These are phyloP conservation scores for Xerus rutilus DNA, from an alignment of 2,797 vertebrate genomes.

Conservation along the genomic window DNA sequence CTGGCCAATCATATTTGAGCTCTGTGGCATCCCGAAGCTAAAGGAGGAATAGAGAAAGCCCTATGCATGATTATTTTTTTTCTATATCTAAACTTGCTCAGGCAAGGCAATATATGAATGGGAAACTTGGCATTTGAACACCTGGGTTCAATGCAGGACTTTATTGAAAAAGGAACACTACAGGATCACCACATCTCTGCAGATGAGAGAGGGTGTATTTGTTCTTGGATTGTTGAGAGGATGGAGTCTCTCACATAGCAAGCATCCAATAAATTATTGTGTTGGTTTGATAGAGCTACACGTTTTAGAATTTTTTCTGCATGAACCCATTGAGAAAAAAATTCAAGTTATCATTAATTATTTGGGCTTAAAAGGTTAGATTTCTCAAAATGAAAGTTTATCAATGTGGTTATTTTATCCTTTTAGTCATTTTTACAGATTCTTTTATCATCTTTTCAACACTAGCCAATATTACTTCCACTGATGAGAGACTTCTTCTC, in stretches of 20 bases:
- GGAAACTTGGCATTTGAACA: background rate
- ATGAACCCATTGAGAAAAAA: slow-evolving; percentile 8
- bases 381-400: slow-evolving; percentile 46
- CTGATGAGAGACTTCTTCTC: background rate
- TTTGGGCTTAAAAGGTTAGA: slow-evolving; percentile 31
- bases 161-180: too few species aligned
- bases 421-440: background rate
- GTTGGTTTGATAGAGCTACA: slow-evolving; percentile 16
- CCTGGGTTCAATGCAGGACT: background rate
- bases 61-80: background rate
- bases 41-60: background rate
- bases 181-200: too few species aligned
- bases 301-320: background rate
- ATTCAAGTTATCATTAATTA: background rate
- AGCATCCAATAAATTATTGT: slow-evolving; percentile 16
- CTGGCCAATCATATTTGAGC: background rate
- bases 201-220: too few species aligned
- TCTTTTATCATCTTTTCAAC: background rate
- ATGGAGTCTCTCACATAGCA: background rate
- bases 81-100: background rate
- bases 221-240: background rate
- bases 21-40: background rate
- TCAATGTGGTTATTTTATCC: background rate
- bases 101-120: background rate
- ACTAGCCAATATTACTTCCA: background rate